Evolutionary conservation across 2,113 vertebrate genomes (phyloP), one percentile per base, ranked within the genome.

Genomic region (Grantiella picta): DNA sequence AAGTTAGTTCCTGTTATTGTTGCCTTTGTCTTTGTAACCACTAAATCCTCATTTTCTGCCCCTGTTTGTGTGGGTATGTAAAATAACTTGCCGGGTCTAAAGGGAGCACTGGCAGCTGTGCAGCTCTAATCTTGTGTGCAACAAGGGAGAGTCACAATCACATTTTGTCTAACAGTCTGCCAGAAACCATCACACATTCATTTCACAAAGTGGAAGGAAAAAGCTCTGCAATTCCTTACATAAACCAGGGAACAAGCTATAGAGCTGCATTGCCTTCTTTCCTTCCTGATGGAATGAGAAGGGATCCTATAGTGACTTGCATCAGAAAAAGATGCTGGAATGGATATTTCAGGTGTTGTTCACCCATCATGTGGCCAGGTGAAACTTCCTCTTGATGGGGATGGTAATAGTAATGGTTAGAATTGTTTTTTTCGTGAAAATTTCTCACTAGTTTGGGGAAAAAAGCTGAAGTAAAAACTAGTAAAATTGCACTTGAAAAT

Each of bases 141-240:
- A 1, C 13, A 10, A 50, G 56, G 72, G 80, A 90, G 35, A 52
- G 56, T 81, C 56, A 40, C 91, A 94, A 82, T 77, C 83, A 53
- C 60, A 64, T 64, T 66, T 92, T 86, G 52, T 92, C 60, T 83
- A 89, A 69, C 38, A 63, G 63, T 86, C 82, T 96, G 95, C 88
- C 93, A 95, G 76, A 71, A 86, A 52, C 76, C 76, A 89, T 96
- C 81, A 61, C 54, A 45, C 64, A 14, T 50, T 96, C 53, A 61
- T 91, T 89, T 87, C 89, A 82, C 83, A 87, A 84, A 93, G 86
- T 71, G 57, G 65, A 90, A 84, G 61, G 73, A 93, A 89, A 90
- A 86, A 95, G 65, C 70, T 91, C 69, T 82, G 64, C 54, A 68
- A 65, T 57, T 68, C 57, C 59, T 89, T 77, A 38, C 0, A 0